Percentiles rank a stretch among this genome's conserved stretches.
Conservation (phyloP, 2,797 vertebrate genomes). For the Enteromius afrohamiltoni region DNA sequence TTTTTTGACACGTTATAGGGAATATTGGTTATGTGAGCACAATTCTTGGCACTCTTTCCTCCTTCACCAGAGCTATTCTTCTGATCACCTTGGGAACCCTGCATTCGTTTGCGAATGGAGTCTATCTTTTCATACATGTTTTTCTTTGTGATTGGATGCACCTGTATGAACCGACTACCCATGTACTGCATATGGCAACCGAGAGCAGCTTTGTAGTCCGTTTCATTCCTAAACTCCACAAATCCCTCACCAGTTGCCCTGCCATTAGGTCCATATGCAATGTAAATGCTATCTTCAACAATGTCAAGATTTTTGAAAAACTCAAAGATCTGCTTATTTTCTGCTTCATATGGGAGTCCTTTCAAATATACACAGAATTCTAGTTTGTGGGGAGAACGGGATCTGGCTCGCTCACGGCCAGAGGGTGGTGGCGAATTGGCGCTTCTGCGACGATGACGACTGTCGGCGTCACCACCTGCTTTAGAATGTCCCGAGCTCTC, state of each 20-base stretch:
- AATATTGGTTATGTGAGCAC: slow-evolving; percentile 96
- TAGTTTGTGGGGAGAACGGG: slow-evolving; percentile 92
- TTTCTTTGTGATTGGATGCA: slow-evolving; percentile 94
- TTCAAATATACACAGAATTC: slow-evolving; percentile 96
- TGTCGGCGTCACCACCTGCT: slow-evolving; percentile 54
- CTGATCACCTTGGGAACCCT: slow-evolving; percentile 85
- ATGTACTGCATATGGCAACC: slow-evolving; percentile 98
- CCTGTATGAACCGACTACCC: slow-evolving; percentile 97
- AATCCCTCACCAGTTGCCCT: slow-evolving; percentile 97
- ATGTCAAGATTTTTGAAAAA: slow-evolving; percentile 96
- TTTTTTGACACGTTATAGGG: slow-evolving; percentile 96
- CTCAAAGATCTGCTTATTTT: slow-evolving; percentile 96
- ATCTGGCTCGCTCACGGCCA: slow-evolving; percentile 87
- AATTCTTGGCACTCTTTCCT: slow-evolving; percentile 81
- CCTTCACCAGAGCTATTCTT: slow-evolving; percentile 83
- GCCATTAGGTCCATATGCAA: slow-evolving; percentile 95
- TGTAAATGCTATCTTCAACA: slow-evolving; percentile 96
- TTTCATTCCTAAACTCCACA: slow-evolving; percentile 93
- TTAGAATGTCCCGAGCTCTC: slow-evolving; percentile 57
- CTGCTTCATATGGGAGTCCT: slow-evolving; percentile 95
- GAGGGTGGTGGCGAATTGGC: slow-evolving; percentile 63
- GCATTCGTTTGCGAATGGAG: slow-evolving; percentile 89
- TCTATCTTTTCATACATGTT: slow-evolving; percentile 98
- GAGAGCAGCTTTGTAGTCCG: slow-evolving; percentile 92
- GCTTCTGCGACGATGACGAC: slow-evolving; percentile 70